These are phyloP conservation scores for Rhabdophis nuchalis DNA, from an alignment of 2,797 vertebrate species.

Conservation along the genomic window DNA sequence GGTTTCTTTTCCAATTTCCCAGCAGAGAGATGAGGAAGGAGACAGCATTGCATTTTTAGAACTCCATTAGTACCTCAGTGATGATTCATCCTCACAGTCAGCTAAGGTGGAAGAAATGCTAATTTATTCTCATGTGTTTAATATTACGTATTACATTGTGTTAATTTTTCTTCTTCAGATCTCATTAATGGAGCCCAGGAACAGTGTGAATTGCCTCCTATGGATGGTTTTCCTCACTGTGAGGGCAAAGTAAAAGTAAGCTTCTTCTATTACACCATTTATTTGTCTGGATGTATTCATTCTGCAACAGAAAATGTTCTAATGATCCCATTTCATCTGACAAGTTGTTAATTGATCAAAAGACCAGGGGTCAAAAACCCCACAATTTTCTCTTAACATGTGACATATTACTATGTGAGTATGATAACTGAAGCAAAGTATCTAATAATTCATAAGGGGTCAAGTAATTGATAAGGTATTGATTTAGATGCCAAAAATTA, in stretches of 20 bases:
- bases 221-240: slow-evolving; percentile 98
- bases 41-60: neutral
- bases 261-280: neutral
- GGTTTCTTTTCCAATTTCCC: slow-evolving; percentile 3
- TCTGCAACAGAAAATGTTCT: neutral
- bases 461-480: neutral
- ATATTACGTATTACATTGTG: slow-evolving; percentile 26
- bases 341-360: neutral
- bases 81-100: slow-evolving; percentile 10
- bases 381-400: neutral
- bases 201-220: slow-evolving; percentile 92
- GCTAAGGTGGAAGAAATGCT: slow-evolving; percentile 22
- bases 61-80: neutral
- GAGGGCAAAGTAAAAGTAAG: slow-evolving; percentile 94
- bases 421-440: neutral
- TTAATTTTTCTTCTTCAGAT: slow-evolving; percentile 75
- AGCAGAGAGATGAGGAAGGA: neutral
- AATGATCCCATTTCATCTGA: neutral
- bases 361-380: neutral
- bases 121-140: slow-evolving; percentile 26
- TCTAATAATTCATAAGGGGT: neutral
- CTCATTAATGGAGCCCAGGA: slow-evolving; percentile 97
- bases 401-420: neutral
- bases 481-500: neutral
- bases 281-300: neutral